A percentile compares a stretch with the other conserved stretches of the same genome.
Evolutionary conservation across 1,140 invertebrate species (phyloP).

Genomic region (Diachasma alloeum): DNA sequence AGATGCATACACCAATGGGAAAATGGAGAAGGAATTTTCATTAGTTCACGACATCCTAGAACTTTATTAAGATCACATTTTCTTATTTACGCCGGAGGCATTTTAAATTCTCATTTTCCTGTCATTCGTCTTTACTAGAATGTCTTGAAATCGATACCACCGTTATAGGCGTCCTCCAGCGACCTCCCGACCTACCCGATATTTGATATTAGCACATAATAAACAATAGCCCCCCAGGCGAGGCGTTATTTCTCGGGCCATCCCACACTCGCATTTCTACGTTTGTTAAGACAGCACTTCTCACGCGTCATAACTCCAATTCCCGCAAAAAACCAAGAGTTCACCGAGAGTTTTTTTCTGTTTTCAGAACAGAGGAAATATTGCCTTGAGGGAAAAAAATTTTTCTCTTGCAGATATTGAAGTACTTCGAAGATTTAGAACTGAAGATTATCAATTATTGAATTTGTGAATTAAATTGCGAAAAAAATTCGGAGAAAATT

Average conservation of each 20-base stretch:
- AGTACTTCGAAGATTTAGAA: background rate
- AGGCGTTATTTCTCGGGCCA: background rate
- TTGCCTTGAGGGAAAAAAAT: background rate
- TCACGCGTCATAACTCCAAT: background rate
- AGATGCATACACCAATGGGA: background rate
- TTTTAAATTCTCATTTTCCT: background rate
- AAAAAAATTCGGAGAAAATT: too few relatives aligned
- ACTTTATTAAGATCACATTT: background rate
- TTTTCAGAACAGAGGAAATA: too few relatives aligned
- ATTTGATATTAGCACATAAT: constrained; percentile 45
- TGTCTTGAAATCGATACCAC: background rate
- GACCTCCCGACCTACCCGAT: constrained; percentile 19
- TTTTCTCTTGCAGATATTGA: too few relatives aligned
- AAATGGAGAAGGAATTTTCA: background rate
- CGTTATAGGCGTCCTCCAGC: background rate
- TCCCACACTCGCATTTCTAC: constrained; percentile 27
- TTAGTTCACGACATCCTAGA: background rate
- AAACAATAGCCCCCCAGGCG: constrained; percentile 42
- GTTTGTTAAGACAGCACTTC: background rate
- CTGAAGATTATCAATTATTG: too few relatives aligned
- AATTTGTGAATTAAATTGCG: too few relatives aligned
- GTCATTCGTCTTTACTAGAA: constrained; percentile 2
- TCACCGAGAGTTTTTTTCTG: too few relatives aligned
- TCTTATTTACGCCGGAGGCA: background rate
- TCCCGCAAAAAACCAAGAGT: background rate